Base-by-base conservation (phyloP, 2,888 invertebrate genomes). In the Bombylius major region DNA sequence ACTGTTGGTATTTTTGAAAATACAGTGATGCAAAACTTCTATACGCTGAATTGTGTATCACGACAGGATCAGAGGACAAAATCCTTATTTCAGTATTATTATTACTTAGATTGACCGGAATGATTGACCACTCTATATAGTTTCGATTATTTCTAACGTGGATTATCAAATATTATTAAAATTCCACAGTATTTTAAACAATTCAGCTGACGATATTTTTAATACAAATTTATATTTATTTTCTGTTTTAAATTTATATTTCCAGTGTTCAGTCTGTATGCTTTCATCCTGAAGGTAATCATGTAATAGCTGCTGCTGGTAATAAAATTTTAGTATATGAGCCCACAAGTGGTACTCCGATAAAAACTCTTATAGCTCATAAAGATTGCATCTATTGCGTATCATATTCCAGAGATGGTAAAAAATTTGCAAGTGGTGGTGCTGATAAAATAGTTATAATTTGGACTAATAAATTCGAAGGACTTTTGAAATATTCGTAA, bases 361-460 rank as follows among this genome's bases (percentile, higher is more conserved):
- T 98, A 49, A 94, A 97, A 70, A 82, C 95, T 1, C 77, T 99
- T 2, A 94, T 94, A 77, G 98, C 95, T 0, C 98, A 99, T 70
- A 96, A 95, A 73, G 96, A 96, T 60, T 82, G 85, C 14, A 95
- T 99, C 0, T 90, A 94, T 71, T 87, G 93, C 63, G 67, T 70
- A 1, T 85, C 87, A 44, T 99, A 95, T 75, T 88, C 97, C 0
- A 84, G 79, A 65, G 96, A 97, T 79, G 97, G 98, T 0, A 92
- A 93, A 68, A 84, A 91, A 65, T 98, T 98, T 80, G 97, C 98
- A 0, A 95, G 94, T 39, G 98, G 98, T 2, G 89, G 95, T 66
- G 90, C 94, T 4, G 99, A 99, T 71, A 97, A 96, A 76, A 88
- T 89, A 70, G 97, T 99, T 50, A 98, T 99, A 60, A 90, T 99